Conservation (phyloP, 1,140 invertebrate genomes). For the Drosophila erecta region DNA sequence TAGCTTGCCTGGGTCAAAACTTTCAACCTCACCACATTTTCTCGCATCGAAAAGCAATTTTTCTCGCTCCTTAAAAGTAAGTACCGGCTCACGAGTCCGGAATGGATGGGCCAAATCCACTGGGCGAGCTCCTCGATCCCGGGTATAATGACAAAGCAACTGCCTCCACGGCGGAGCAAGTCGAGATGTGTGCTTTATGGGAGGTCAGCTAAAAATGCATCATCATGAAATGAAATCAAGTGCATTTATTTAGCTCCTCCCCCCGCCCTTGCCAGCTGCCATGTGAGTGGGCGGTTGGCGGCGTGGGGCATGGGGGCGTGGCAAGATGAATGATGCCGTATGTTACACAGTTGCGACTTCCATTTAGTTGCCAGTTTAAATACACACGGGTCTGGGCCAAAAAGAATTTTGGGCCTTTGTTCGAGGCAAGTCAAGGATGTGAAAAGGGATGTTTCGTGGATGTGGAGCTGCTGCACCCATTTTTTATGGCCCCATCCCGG, state of each 20-base stretch:
- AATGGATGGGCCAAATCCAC: background rate
- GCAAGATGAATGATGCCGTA: slow-evolving; percentile 78
- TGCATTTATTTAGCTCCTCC: slow-evolving; percentile 70
- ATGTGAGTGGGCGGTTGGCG: slow-evolving; percentile 13
- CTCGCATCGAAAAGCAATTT: background rate
- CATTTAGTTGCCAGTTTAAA: slow-evolving; percentile 76
- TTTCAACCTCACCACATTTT: background rate
- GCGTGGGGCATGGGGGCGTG: slow-evolving; percentile 31
- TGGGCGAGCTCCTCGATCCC: background rate
- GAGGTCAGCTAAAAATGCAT: slow-evolving; percentile 69
- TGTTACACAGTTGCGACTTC: slow-evolving; percentile 58
- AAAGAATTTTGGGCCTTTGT: slow-evolving; percentile 70
- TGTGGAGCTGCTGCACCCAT: background rate
- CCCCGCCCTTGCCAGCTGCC: slow-evolving; percentile 5
- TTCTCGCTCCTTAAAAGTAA: background rate
- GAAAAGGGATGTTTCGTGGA: background rate
- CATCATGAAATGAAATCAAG: slow-evolving; percentile 80
- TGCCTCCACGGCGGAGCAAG: slow-evolving; percentile 23
- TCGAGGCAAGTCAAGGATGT: slow-evolving; percentile 9
- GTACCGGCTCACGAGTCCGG: background rate
- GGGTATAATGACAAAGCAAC: slow-evolving; percentile 69
- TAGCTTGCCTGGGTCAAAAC: background rate
- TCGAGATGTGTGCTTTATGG: slow-evolving; percentile 29
- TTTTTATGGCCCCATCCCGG: slow-evolving; percentile 29
- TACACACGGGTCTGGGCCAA: slow-evolving; percentile 57